These are phyloP conservation scores for rat (Rattus norvegicus) DNA, from an alignment of 2,113 vertebrate genomes.

Conservation along the genomic window DNA sequence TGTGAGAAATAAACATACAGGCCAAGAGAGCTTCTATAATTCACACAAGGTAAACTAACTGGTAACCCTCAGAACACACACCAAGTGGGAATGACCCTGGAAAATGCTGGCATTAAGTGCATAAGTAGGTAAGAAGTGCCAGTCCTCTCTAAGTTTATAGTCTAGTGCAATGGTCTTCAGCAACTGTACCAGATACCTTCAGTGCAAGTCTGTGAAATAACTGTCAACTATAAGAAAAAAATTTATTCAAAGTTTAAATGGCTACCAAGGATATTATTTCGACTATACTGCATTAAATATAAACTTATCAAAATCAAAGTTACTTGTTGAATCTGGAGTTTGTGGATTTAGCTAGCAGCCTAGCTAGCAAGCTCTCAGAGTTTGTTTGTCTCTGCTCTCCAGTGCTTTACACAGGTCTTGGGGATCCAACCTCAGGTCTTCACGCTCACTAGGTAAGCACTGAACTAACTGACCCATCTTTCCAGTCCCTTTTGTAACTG, in stretches of 20 bases:
- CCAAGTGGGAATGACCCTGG: neutral
- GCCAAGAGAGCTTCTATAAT: constrained; percentile 12
- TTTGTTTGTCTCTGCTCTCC: neutral
- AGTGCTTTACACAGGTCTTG: neutral
- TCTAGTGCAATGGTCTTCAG: neutral
- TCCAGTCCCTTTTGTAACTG: neutral
- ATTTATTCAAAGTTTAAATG: constrained; percentile 37
- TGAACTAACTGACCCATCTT: neutral
- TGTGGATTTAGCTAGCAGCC: neutral
- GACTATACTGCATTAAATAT: constrained; percentile 28
- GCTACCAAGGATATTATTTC: constrained; percentile 30
- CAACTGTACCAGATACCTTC: constrained; percentile 21
- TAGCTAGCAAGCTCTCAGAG: neutral
- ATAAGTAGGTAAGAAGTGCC: neutral
- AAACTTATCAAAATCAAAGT: neutral
- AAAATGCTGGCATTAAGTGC: neutral
- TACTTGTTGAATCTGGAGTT: neutral
- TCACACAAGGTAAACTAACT: neutral
- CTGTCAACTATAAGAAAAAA: neutral
- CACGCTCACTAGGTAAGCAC: neutral
- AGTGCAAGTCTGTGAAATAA: constrained; percentile 23
- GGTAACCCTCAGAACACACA: neutral
- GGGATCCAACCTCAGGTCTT: neutral
- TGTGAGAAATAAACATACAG: neutral
- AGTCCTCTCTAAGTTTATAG: neutral